A percentile compares a stretch with the other conserved stretches of the same genome.
Evolutionary conservation across 2,797 vertebrate species (phyloP).

Genomic region (Malacoraja senta): DNA sequence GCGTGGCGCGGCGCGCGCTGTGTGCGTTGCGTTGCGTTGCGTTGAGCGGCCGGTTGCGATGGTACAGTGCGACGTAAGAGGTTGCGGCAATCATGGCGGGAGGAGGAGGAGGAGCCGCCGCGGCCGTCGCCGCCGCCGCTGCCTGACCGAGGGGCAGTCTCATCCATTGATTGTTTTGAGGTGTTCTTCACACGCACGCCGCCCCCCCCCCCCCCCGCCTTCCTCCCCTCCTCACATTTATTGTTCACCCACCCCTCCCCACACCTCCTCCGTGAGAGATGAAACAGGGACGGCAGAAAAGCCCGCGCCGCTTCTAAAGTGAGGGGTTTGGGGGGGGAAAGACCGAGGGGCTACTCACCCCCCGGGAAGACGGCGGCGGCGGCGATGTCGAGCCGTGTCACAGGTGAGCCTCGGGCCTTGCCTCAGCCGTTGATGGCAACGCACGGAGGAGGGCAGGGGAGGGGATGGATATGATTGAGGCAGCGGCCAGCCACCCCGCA

Average conservation of each 20-base stretch:
- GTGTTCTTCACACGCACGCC: no score
- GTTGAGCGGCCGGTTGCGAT: constrained; percentile 45
- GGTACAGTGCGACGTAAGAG: constrained; percentile 49
- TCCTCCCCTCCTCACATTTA: not conserved
- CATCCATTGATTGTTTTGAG: not conserved
- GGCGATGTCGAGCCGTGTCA: not conserved
- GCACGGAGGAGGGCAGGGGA: not conserved
- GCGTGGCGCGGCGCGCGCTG: constrained; percentile 41
- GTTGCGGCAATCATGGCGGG: constrained; percentile 57
- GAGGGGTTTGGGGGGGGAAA: not conserved
- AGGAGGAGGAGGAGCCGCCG: constrained; percentile 49
- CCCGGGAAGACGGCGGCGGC: not conserved
- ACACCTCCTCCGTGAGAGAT: not conserved
- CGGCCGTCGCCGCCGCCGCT: constrained; percentile 41
- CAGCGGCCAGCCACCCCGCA: no score
- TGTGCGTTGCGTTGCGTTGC: constrained; percentile 42
- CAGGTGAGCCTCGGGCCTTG: constrained; percentile 15
- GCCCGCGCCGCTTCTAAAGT: not conserved
- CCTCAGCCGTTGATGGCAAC: not conserved
- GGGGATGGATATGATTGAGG: no score
- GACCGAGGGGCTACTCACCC: constrained; percentile 19
- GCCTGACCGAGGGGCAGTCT: constrained; percentile 42
- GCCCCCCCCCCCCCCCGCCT: not conserved
- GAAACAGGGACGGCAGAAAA: constrained; percentile 10
- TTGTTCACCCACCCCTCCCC: not conserved